Percentiles rank a stretch among this genome's conserved stretches.
These are phyloP conservation scores for Gryon sp. DNA, from an alignment of 1,140 invertebrate genomes.

Conservation along the genomic window DNA sequence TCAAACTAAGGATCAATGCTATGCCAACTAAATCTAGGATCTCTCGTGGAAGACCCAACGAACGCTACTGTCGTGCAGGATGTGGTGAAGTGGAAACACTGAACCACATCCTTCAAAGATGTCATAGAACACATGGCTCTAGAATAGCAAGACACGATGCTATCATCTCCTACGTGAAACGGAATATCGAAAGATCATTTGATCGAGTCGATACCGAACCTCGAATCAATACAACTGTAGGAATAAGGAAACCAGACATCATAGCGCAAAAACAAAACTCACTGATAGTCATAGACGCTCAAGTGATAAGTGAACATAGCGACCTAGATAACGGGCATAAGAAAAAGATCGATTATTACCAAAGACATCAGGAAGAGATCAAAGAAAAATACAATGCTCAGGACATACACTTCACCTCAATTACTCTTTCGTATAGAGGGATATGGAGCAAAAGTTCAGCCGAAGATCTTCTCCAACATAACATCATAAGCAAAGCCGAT, in stretches of 20 bases:
- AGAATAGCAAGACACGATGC: constrained; percentile 16
- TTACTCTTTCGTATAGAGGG: constrained; percentile 8
- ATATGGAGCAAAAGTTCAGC: constrained; percentile 7
- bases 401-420: too few relatives aligned
- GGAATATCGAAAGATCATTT: not conserved
- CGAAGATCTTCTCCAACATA: not conserved
- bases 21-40: constrained; percentile 25
- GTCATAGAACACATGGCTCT: not conserved
- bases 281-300: constrained; percentile 16
- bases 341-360: too few relatives aligned
- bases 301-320: constrained; percentile 28
- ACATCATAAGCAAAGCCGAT: not conserved
- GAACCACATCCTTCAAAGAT: constrained; percentile 24
- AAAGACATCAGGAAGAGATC: too few relatives aligned
- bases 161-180: not conserved
- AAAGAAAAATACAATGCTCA: too few relatives aligned
- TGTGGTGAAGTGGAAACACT: constrained; percentile 42
- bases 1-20: constrained; percentile 26
- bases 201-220: constrained; percentile 6
- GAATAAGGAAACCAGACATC: constrained; percentile 22
- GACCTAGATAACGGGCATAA: too few relatives aligned
- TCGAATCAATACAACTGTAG: not conserved
- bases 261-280: not conserved
- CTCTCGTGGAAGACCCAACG: not conserved
- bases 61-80: constrained; percentile 27